phyloP scores from a whole-genome alignment of 2,797 vertebrate genomes.

The Brachymystax lenok region DNA sequence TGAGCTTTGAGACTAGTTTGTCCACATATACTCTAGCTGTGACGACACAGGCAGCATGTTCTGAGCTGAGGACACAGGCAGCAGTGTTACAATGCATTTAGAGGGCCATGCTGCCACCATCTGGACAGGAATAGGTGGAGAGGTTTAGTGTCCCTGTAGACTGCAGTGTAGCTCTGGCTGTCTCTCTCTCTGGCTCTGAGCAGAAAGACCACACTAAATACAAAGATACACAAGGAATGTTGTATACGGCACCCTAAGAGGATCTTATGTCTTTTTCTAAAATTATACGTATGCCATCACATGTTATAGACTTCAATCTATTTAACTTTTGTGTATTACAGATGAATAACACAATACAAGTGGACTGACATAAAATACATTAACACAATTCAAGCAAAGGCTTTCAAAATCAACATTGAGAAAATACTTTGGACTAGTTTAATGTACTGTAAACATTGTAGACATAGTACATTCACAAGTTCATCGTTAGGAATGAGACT shows the following conservation, averaged over 20 bases:
- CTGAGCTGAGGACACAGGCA: not conserved
- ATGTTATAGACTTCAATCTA: not conserved
- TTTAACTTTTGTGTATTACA: not conserved
- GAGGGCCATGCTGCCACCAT: slow-evolving; percentile 58
- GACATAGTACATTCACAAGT: not conserved
- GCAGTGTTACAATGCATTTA: not conserved
- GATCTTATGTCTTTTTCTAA: not conserved
- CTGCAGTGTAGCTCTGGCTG: not conserved
- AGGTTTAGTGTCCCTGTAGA: not conserved
- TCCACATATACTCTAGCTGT: not conserved
- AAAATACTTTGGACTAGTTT: too few species aligned
- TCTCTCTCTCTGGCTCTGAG: not conserved
- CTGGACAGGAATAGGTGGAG: slow-evolving; percentile 48
- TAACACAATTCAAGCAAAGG: not conserved
- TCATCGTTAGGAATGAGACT: not conserved
- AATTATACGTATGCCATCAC: not conserved
- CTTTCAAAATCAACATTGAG: not conserved
- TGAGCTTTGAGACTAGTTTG: not conserved
- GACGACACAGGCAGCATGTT: not conserved
- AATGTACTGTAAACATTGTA: not conserved
- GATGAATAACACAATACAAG: not conserved
- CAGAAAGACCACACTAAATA: not conserved
- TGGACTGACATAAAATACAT: not conserved
- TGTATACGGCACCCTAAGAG: not conserved
- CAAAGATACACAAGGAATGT: slow-evolving; percentile 5